Conservation (phyloP, 2,113 vertebrate species). For the Poicephalus gulielmi region DNA sequence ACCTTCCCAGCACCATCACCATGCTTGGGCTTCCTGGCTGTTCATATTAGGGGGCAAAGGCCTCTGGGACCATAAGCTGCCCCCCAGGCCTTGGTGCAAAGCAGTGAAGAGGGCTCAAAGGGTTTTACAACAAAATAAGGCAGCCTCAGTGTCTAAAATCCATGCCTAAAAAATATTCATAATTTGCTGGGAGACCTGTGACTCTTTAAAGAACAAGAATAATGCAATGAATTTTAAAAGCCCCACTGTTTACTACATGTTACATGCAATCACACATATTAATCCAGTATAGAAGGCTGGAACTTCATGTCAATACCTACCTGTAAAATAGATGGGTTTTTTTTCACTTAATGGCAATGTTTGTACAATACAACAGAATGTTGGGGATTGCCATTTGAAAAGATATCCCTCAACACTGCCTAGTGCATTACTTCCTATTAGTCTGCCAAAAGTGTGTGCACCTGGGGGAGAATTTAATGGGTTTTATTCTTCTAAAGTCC, state of each 20-base stretch:
- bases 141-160: background rate
- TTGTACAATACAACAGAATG: background rate
- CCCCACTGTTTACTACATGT: background rate
- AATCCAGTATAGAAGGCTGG: background rate
- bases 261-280: slow-evolving; percentile 8
- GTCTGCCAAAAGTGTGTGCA: background rate
- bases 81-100: accelerated
- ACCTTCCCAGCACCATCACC: accelerated
- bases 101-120: background rate
- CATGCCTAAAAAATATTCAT: background rate
- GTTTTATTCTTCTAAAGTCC: background rate
- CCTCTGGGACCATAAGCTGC: background rate
- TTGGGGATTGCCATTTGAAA: background rate
- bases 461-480: background rate
- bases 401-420: background rate
- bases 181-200: background rate
- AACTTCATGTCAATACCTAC: background rate
- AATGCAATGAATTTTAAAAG: background rate
- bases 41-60: background rate
- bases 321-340: background rate
- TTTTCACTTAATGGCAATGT: background rate
- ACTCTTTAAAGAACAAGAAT: background rate
- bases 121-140: background rate
- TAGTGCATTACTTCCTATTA: background rate
- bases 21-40: background rate